phyloP scores from a whole-genome alignment of 2,113 vertebrate species.

The Crotalus helleri region DNA sequence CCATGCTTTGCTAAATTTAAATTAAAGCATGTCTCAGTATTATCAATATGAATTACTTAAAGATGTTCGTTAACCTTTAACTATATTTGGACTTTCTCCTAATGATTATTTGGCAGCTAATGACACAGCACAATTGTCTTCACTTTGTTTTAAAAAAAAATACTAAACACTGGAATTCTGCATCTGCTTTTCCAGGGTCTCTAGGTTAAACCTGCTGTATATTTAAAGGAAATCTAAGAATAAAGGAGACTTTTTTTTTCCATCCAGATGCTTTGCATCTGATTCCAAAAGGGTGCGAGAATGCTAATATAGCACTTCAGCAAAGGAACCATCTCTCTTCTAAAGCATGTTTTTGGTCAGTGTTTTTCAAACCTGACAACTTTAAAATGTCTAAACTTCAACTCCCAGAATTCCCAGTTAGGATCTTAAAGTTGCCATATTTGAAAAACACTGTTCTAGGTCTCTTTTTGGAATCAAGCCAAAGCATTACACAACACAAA shows the following conservation, averaged over 20 bases:
- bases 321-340: not conserved
- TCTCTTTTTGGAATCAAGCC: not conserved
- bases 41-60: not conserved
- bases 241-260: not conserved
- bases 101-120: not conserved
- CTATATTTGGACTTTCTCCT: not conserved
- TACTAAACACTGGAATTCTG: not conserved
- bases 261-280: not conserved
- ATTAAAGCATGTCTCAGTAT: not conserved
- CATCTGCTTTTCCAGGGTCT: not conserved
- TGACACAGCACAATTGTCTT: not conserved
- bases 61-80: not conserved
- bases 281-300: not conserved
- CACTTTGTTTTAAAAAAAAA: not conserved
- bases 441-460: not conserved
- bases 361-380: not conserved
- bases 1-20: not conserved
- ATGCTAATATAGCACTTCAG: not conserved
- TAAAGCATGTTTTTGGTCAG: not conserved
- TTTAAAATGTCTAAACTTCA: not conserved
- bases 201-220: not conserved
- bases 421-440: not conserved
- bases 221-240: not conserved
- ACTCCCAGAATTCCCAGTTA: not conserved
- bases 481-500: not conserved